phyloP scores from a whole-genome alignment of 2,888 invertebrate species.

The Heteropelma amictum region DNA sequence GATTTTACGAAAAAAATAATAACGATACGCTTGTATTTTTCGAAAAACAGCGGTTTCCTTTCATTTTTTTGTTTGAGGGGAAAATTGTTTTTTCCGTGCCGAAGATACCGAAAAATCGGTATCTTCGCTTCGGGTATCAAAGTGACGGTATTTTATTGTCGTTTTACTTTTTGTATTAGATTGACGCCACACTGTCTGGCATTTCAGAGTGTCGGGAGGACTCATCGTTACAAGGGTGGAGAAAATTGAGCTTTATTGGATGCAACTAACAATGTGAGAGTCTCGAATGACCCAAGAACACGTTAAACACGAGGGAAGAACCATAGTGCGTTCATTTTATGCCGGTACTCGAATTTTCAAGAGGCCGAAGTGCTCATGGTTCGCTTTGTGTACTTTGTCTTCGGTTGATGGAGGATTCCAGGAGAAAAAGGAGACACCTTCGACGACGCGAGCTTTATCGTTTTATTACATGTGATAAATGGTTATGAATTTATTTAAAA shows the following conservation, averaged over 20 bases:
- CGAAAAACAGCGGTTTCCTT: too few relatives aligned
- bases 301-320: not conserved
- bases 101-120: too few relatives aligned
- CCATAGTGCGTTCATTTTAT: not conserved
- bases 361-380: constrained; percentile 24
- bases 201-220: not conserved
- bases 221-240: not conserved
- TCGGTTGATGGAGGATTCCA: not conserved
- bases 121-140: too few relatives aligned
- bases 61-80: too few relatives aligned
- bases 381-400: constrained; percentile 4
- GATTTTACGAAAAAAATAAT: too few relatives aligned
- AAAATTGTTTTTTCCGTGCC: too few relatives aligned
- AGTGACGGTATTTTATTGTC: not conserved
- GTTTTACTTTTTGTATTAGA: not conserved
- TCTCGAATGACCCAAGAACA: constrained; percentile 13
- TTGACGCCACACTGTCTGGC: not conserved
- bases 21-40: too few relatives aligned
- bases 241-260: constrained; percentile 52
- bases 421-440: not conserved
- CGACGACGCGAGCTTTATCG: too few relatives aligned
- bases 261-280: constrained; percentile 13
- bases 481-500: too few relatives aligned
- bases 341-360: constrained; percentile 33
- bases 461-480: too few relatives aligned